Percentiles rank a stretch among this genome's conserved stretches.
phyloP scores from a whole-genome alignment of 2,113 vertebrate genomes.

The Etheostoma spectabile region DNA sequence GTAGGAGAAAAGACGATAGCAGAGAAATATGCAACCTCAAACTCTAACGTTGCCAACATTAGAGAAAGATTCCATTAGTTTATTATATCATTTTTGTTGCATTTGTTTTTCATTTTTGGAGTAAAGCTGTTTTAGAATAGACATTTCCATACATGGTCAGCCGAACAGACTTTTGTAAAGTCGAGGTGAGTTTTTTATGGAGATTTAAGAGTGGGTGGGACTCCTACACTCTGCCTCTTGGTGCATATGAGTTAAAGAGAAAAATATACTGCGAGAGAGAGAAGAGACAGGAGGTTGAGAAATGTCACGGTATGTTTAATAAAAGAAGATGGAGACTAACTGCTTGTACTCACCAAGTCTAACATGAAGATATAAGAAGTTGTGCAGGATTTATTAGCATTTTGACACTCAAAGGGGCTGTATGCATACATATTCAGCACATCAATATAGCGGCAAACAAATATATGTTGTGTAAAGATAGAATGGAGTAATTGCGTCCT shows the following conservation, averaged over 20 bases:
- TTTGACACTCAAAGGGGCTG: too few species aligned
- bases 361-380: background rate
- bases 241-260: constrained; percentile 39
- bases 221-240: constrained; percentile 64
- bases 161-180: constrained; percentile 9
- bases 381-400: background rate
- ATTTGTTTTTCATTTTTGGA: background rate
- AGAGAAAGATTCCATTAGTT: constrained; percentile 15
- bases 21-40: background rate
- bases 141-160: background rate
- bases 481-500: background rate
- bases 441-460: background rate
- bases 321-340: constrained; percentile 36
- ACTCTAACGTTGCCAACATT: background rate
- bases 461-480: background rate
- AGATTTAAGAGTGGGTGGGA: constrained; percentile 63
- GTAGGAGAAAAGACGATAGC: background rate
- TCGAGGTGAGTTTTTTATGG: constrained; percentile 35
- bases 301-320: constrained; percentile 50
- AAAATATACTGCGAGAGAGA: background rate
- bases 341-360: background rate
- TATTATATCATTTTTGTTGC: constrained; percentile 28
- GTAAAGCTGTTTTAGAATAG: constrained; percentile 12
- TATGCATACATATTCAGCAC: background rate
- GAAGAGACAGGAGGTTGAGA: constrained; percentile 15